Percentiles rank a stretch among this genome's conserved stretches.
Evolutionary conservation across 1,140 invertebrate genomes (phyloP).

Genomic region (Elymnias hypermnestra): DNA sequence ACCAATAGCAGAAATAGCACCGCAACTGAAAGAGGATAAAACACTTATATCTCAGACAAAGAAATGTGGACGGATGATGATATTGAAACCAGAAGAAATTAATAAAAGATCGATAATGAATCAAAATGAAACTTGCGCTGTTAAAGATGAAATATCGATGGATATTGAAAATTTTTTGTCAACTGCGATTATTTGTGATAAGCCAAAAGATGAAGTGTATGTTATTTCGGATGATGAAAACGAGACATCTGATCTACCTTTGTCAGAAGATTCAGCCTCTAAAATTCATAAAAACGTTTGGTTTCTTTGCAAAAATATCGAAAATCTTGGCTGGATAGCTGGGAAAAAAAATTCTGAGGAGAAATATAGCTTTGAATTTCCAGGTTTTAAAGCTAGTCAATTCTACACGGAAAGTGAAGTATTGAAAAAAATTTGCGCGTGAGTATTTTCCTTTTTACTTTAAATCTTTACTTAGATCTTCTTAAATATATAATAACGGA

Average conservation of each 20-base stretch:
- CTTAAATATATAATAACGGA: too few species aligned
- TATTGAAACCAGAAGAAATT: slow-evolving; percentile 68
- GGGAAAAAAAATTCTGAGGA: slow-evolving; percentile 32
- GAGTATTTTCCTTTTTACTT: slow-evolving; percentile 37
- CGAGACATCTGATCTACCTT: slow-evolving; percentile 9
- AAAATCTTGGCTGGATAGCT: slow-evolving; percentile 43
- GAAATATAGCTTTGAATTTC: slow-evolving; percentile 53
- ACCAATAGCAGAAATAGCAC: slow-evolving; percentile 35
- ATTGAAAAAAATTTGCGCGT: slow-evolving; percentile 53
- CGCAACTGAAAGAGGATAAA: slow-evolving; percentile 33
- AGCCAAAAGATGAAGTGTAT: slow-evolving; percentile 26
- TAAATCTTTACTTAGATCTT: background rate
- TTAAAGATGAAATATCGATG: slow-evolving; percentile 6
- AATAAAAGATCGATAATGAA: slow-evolving; percentile 39
- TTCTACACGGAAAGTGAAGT: slow-evolving; percentile 48
- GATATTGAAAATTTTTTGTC: slow-evolving; percentile 48
- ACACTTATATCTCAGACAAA: too few species aligned
- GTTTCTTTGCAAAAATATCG: slow-evolving; percentile 42
- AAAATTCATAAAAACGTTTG: slow-evolving; percentile 37
- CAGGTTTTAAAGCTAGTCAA: slow-evolving; percentile 48
- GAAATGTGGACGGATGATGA: too few species aligned
- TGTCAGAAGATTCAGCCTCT: too few species aligned
- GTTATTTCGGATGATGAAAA: slow-evolving; percentile 57
- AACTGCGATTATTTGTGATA: slow-evolving; percentile 19
- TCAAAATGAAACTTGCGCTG: background rate